Evolutionary conservation across 2,113 vertebrate species (phyloP), one percentile per base, ranked within the genome.

Genomic region (Channa argus): DNA sequence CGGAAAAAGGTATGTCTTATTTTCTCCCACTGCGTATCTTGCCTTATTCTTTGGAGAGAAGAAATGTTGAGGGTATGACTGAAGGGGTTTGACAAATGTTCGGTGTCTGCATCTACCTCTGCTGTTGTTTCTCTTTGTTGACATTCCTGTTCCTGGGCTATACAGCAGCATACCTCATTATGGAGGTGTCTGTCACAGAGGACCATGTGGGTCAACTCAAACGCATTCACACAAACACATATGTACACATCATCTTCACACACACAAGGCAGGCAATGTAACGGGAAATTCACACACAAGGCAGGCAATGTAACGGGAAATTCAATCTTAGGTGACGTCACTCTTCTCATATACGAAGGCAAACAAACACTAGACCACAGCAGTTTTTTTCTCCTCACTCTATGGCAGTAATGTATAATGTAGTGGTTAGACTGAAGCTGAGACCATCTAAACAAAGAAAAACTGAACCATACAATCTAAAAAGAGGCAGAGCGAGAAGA

Each of bases 111-210:
- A 76, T 80, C 49, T 63, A 64, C 58, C 69, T 61, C 46, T 64
- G 46, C 52, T 76, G 47, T 14, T 63, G 60, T 62, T 81, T 54
- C 37, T 78, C 46, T 64, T 59, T 71, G 77, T 63, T 87, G 79
- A 76, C 63, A 71, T 77, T 78, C 56, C 46, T 54, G 7, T 58
- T 58, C 9, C 67, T 36, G 9, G 49, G 43, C 49, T 41, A 2
- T 55, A 62, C 52, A 58, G 60, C 38, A 63, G 38, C 69, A 5
- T 3, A 47, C 65, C 80, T 91, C 77, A 83, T 91, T 92, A 88
- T 5, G 5, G 60, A 66, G 71, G 77, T 0, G 5, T 59, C 74
- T 68, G 83, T 55, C 74, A 71, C 69, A 56, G 1, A 37, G 55
- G 63, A 68, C 63, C 13, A 10, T 47, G 36, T 46, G 47, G 71